phyloP scores from a whole-genome alignment of 2,113 vertebrate species.

The Trochalopteron elliotii region DNA sequence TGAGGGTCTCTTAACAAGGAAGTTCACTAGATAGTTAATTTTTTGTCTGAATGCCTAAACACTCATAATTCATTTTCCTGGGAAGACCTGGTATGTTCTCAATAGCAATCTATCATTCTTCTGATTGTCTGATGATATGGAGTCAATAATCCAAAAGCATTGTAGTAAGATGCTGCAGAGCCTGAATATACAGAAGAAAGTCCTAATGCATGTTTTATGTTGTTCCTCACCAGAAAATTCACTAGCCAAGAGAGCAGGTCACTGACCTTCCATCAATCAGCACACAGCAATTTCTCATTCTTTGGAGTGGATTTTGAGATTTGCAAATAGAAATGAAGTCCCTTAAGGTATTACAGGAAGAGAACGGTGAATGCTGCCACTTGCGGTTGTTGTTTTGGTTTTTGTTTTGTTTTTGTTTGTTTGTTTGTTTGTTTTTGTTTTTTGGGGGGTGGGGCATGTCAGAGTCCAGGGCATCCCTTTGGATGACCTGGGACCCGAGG shows the following conservation, averaged over 20 bases:
- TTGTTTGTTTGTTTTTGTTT: too few relatives aligned
- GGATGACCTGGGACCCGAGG: too few relatives aligned
- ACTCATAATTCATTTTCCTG: neutral
- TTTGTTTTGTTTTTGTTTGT: neutral
- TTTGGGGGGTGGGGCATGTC: too few relatives aligned
- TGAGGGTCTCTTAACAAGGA: neutral
- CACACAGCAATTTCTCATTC: neutral
- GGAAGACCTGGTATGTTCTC: neutral
- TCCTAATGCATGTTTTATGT: neutral
- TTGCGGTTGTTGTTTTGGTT: neutral
- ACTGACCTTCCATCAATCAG: neutral
- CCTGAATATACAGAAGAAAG: neutral
- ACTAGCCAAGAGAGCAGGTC: rapidly evolving
- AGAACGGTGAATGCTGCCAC: neutral
- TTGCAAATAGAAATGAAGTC: neutral
- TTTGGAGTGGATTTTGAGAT: neutral
- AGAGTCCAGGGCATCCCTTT: too few relatives aligned
- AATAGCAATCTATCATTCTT: neutral
- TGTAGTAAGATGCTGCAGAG: neutral
- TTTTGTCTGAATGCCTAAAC: neutral
- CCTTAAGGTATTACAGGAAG: neutral
- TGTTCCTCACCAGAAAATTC: neutral
- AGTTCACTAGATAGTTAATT: neutral
- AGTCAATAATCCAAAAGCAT: neutral
- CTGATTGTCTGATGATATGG: neutral